A percentile compares a stretch with the other conserved stretches of the same genome.
These are phyloP conservation scores for Kryptopterus vitreolus DNA, from an alignment of 2,797 vertebrate species.

Conservation along the genomic window DNA sequence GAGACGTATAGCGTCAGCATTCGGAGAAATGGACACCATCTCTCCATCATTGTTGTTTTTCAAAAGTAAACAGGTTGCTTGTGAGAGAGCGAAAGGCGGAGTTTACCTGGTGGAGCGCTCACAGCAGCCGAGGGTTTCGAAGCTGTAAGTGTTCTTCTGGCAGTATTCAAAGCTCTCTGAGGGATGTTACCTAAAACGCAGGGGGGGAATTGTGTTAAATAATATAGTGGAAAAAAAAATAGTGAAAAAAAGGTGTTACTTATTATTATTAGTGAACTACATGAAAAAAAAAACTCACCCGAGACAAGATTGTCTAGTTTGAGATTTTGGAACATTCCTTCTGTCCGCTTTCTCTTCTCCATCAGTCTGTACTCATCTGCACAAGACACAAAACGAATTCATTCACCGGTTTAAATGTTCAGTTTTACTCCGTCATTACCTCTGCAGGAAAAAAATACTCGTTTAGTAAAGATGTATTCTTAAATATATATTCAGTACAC, in stretches of 20 bases:
- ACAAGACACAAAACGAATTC: not conserved
- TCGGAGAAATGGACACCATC: not conserved
- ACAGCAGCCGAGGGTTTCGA: constrained; percentile 55
- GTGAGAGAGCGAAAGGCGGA: not conserved
- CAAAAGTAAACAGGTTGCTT: not conserved
- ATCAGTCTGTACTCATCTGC: constrained; percentile 84
- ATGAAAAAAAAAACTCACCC: constrained; percentile 63
- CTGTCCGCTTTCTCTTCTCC: constrained; percentile 87
- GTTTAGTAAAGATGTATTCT: not conserved
- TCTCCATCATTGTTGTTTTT: not conserved
- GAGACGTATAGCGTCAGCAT: constrained; percentile 4
- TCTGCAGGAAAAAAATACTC: not conserved
- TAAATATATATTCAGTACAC: not conserved
- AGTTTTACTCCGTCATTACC: not conserved
- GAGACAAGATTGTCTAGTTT: constrained; percentile 77
- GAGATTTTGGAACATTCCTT: constrained; percentile 82
- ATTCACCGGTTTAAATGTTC: not conserved
- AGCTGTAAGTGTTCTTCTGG: constrained; percentile 57
- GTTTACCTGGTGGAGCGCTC: constrained; percentile 63
- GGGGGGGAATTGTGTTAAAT: no score
- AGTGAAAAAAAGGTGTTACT: no score
- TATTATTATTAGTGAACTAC: not conserved
- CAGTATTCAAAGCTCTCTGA: constrained; percentile 61
- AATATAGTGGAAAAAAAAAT: no score
- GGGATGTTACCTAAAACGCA: constrained; percentile 42